phyloP scores from a whole-genome alignment of 1,140 invertebrate genomes.

The Oryzaephilus surinamensis region DNA sequence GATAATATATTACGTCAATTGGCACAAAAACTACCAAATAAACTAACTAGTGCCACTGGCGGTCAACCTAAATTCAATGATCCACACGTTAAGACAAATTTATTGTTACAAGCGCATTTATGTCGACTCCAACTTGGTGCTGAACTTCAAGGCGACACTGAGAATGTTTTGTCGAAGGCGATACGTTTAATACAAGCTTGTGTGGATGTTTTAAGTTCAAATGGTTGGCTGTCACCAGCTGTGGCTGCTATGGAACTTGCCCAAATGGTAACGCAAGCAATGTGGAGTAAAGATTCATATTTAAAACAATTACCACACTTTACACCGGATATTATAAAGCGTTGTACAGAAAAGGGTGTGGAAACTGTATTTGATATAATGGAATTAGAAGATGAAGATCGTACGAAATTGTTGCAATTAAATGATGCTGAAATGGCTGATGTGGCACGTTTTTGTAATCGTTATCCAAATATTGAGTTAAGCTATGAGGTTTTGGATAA shows the following conservation, averaged over 20 bases:
- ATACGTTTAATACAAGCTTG: slow-evolving; percentile 94
- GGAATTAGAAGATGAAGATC: slow-evolving; percentile 93
- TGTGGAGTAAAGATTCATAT: slow-evolving; percentile 99
- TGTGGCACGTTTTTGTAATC: slow-evolving; percentile 95
- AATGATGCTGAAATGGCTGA: slow-evolving; percentile 86
- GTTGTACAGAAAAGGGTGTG: slow-evolving; percentile 83
- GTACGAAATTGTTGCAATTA: slow-evolving; percentile 76
- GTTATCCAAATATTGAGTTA: slow-evolving; percentile 98
- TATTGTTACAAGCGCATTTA: slow-evolving; percentile 91
- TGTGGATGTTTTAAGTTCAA: slow-evolving; percentile 95
- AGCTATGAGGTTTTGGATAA: slow-evolving; percentile 84
- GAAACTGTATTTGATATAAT: slow-evolving; percentile 98
- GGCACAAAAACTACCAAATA: slow-evolving; percentile 68
- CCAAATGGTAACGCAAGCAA: slow-evolving; percentile 99
- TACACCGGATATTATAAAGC: slow-evolving; percentile 76
- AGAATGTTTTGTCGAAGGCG: slow-evolving; percentile 78
- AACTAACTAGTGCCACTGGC: slow-evolving; percentile 47
- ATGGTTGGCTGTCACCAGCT: slow-evolving; percentile 95
- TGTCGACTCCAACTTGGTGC: slow-evolving; percentile 88
- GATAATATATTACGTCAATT: slow-evolving; percentile 80
- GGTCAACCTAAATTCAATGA: slow-evolving; percentile 69
- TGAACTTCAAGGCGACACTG: slow-evolving; percentile 94
- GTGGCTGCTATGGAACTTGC: slow-evolving; percentile 98
- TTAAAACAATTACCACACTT: slow-evolving; percentile 97
- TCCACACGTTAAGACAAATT: slow-evolving; percentile 94